A percentile compares a stretch with the other conserved stretches of the same genome.
Evolutionary conservation across 2,113 vertebrate species (phyloP).

Genomic region (Ptilonorhynchus violaceus): DNA sequence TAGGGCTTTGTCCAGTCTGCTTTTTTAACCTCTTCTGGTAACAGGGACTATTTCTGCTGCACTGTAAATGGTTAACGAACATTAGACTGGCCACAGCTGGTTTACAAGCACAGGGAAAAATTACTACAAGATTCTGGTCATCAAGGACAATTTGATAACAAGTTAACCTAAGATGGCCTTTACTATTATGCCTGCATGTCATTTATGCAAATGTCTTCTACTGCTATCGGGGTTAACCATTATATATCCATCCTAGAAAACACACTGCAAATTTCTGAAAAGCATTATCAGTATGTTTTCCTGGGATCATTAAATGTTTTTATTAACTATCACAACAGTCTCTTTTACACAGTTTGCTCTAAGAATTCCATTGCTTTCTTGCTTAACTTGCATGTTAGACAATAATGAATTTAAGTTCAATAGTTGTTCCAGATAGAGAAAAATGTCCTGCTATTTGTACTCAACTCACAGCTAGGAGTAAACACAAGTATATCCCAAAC

Average conservation of each 20-base stretch:
- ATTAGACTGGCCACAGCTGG: neutral
- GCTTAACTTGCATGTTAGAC: neutral
- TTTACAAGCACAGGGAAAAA: neutral
- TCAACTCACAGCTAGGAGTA: neutral
- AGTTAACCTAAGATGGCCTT: neutral
- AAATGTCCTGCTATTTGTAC: neutral
- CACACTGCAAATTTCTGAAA: neutral
- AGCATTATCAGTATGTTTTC: neutral
- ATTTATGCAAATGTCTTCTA: neutral
- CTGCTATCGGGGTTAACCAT: neutral
- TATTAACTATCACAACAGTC: neutral
- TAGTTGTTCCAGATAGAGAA: neutral
- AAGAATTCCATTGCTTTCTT: neutral
- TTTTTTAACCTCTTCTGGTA: neutral
- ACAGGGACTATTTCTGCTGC: neutral
- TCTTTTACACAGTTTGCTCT: neutral
- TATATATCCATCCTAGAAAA: neutral
- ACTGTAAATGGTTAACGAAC: neutral
- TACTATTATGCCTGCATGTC: neutral
- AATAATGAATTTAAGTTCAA: neutral
- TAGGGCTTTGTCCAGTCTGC: neutral
- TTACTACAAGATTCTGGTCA: neutral
- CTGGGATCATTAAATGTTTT: neutral
- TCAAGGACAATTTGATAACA: neutral
- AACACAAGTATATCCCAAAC: neutral